Evolutionary conservation across 2,797 vertebrate species (phyloP).

Genomic region (Spheniscus humboldti): DNA sequence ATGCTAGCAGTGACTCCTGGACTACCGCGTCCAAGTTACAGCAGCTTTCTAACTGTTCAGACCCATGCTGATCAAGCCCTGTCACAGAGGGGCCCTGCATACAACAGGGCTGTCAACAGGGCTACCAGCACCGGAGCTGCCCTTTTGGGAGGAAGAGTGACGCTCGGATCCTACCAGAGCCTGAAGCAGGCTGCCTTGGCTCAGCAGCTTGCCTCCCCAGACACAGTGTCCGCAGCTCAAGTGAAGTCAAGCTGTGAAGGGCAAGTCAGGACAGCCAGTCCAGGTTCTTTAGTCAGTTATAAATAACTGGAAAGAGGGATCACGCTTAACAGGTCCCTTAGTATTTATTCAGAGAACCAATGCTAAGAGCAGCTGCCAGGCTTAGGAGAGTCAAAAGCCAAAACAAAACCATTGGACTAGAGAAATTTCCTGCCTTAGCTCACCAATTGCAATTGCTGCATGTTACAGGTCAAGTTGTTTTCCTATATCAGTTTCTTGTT

Average conservation of each 20-base stretch:
- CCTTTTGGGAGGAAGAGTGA: accelerated
- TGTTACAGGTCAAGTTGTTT: background rate
- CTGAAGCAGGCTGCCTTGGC: background rate
- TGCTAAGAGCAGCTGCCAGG: background rate
- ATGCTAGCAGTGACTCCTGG: background rate
- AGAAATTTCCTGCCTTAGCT: background rate
- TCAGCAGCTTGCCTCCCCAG: background rate
- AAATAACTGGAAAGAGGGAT: background rate
- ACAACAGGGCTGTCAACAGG: background rate
- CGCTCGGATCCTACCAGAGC: background rate
- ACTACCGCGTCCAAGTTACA: too few species aligned
- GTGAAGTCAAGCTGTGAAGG: background rate
- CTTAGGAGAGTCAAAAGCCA: background rate
- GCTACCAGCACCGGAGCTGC: too few species aligned
- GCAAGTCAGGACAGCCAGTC: background rate
- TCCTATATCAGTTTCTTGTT: background rate
- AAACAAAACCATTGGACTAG: background rate
- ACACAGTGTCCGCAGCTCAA: accelerated
- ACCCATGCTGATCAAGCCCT: background rate
- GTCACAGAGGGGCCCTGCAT: background rate
- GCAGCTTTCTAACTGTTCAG: too few species aligned
- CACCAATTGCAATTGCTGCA: background rate
- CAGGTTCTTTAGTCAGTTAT: background rate
- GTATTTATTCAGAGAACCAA: background rate
- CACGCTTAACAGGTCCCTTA: background rate